These are phyloP conservation scores for Dromococcyx pavoninus DNA, from an alignment of 2,797 vertebrate species.

Conservation along the genomic window DNA sequence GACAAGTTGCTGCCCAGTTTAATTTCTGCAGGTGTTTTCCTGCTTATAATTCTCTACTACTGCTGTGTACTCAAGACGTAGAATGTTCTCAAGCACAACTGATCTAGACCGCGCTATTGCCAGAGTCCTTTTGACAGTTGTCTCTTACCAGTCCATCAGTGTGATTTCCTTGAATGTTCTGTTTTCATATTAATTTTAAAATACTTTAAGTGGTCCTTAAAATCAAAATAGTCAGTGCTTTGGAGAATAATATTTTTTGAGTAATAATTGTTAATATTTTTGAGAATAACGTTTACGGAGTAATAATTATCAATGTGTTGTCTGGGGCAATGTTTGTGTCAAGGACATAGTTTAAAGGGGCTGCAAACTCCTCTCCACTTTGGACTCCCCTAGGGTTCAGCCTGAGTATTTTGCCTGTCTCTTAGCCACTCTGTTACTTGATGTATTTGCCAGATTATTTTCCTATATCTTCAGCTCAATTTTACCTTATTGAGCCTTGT, in stretches of 20 bases:
- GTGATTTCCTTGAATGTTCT: neutral
- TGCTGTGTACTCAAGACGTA: neutral
- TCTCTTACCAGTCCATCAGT: neutral
- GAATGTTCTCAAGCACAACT: neutral
- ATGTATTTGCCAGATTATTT: neutral
- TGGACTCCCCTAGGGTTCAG: neutral
- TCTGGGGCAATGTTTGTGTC: neutral
- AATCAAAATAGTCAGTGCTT: neutral
- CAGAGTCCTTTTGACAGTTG: neutral
- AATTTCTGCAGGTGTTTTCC: neutral
- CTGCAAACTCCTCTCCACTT: neutral
- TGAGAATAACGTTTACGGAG: neutral
- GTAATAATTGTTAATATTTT: neutral
- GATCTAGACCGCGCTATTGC: neutral
- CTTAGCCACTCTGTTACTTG: neutral
- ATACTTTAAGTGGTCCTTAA: neutral
- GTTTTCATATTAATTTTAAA: neutral
- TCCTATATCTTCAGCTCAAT: neutral
- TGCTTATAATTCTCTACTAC: neutral
- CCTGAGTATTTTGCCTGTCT: neutral
- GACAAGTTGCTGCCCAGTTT: neutral
- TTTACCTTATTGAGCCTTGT: neutral
- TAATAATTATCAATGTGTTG: neutral
- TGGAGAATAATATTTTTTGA: neutral
- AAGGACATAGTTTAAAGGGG: neutral